Conservation (phyloP, 1,140 invertebrate genomes). For the Copidosoma floridanum region DNA sequence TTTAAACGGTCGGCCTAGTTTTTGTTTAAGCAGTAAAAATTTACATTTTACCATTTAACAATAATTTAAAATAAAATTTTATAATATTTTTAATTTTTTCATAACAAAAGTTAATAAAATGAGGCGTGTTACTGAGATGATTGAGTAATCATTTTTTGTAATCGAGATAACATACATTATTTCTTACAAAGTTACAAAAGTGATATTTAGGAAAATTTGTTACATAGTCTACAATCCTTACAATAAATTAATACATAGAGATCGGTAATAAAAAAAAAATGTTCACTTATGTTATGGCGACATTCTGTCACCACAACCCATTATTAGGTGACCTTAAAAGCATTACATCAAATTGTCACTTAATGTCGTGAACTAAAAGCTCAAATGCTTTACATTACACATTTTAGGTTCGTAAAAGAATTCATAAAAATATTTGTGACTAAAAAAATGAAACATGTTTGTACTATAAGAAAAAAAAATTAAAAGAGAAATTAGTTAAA, state of each 20-base stretch:
- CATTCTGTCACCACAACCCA: too few relatives aligned
- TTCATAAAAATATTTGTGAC: too few relatives aligned
- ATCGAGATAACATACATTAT: slow-evolving; percentile 13
- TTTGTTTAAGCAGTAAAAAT: too few relatives aligned
- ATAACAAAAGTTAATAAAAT: slow-evolving; percentile 23
- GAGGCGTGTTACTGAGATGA: slow-evolving; percentile 9
- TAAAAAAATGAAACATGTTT: too few relatives aligned
- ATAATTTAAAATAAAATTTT: slow-evolving; percentile 24
- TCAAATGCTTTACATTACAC: too few relatives aligned
- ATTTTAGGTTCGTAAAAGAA: too few relatives aligned
- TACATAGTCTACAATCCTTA: slow-evolving; percentile 20
- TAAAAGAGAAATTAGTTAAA: too few relatives aligned
- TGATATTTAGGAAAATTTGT: slow-evolving; percentile 19
- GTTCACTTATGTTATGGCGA: too few relatives aligned
- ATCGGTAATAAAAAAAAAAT: slow-evolving; percentile 14
- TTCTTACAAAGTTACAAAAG: slow-evolving; percentile 12
- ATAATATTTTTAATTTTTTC: slow-evolving; percentile 22
- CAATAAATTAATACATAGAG: slow-evolving; percentile 9
- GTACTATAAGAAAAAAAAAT: too few relatives aligned
- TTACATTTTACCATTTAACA: slow-evolving; percentile 26
- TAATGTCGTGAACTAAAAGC: not conserved
- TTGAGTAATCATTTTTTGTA: slow-evolving; percentile 9
- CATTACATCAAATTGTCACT: slow-evolving; percentile 18
- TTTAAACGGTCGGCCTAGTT: too few relatives aligned
- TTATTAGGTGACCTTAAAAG: slow-evolving; percentile 13